These are phyloP conservation scores for Rhingia campestris DNA, from an alignment of 2,888 invertebrate genomes.

Conservation along the genomic window DNA sequence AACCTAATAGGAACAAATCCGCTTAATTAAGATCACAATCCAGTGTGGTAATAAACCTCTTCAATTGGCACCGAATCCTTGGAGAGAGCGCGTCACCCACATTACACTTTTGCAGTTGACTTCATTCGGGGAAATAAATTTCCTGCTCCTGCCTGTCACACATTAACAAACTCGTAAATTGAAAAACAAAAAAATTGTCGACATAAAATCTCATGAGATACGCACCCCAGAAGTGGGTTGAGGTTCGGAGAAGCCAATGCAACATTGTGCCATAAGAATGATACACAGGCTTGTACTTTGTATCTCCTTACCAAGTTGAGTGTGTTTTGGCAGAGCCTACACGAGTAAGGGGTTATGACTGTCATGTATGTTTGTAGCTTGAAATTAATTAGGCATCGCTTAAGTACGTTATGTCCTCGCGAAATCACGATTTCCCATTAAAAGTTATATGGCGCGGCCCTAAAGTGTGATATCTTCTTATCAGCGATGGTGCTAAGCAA, in stretches of 20 bases:
- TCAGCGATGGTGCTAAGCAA: slow-evolving; percentile 72
- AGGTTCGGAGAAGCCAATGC: slow-evolving; percentile 16
- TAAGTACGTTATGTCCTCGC: slow-evolving; percentile 68
- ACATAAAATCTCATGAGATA: slow-evolving; percentile 60
- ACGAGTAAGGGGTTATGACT: slow-evolving; percentile 37
- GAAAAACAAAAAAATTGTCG: slow-evolving; percentile 49
- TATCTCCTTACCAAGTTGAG: no score
- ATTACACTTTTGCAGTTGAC: slow-evolving; percentile 24
- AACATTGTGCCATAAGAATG: slow-evolving; percentile 17
- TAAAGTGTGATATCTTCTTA: slow-evolving; percentile 73
- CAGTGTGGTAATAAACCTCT: slow-evolving; percentile 36
- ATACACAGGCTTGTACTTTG: not conserved
- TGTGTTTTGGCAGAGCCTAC: slow-evolving; percentile 1
- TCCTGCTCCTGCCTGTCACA: slow-evolving; percentile 45
- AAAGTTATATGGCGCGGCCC: slow-evolving; percentile 68
- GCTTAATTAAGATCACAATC: slow-evolving; percentile 59
- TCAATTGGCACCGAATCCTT: slow-evolving; percentile 27
- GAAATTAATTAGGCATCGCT: slow-evolving; percentile 71
- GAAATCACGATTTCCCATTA: slow-evolving; percentile 72
- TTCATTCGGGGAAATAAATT: slow-evolving; percentile 48
- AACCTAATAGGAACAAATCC: slow-evolving; percentile 52
- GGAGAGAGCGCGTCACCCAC: slow-evolving; percentile 4
- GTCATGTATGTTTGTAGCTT: slow-evolving; percentile 42
- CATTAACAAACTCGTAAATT: slow-evolving; percentile 67
- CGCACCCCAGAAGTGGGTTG: not conserved